A percentile compares a stretch with the other conserved stretches of the same genome.
phyloP scores from a whole-genome alignment of 2,797 vertebrate species.

The Vireo griseus region DNA sequence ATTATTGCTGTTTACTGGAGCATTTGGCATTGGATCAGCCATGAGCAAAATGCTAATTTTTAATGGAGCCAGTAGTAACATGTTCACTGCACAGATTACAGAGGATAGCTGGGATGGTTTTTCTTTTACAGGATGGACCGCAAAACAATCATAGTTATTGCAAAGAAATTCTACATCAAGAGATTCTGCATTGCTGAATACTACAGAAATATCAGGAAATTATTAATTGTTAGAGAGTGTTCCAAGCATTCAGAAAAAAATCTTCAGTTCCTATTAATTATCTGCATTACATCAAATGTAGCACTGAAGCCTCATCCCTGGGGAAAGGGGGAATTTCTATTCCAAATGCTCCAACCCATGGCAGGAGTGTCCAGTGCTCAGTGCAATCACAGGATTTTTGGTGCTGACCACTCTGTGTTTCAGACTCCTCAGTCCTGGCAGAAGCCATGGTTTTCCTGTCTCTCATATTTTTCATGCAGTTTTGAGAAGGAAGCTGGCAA shows the following conservation, averaged over 20 bases:
- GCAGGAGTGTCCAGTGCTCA: not conserved
- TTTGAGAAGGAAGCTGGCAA: not conserved
- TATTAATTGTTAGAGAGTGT: not conserved
- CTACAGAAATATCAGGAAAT: not conserved
- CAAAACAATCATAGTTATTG: not conserved
- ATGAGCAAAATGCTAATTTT: not conserved
- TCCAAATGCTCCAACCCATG: not conserved
- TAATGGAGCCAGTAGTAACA: not conserved
- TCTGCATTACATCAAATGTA: not conserved
- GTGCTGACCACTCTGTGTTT: not conserved
- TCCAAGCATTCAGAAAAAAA: not conserved
- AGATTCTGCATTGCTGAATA: not conserved
- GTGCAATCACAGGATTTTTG: not conserved
- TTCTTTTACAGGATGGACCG: not conserved
- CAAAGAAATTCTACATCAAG: not conserved
- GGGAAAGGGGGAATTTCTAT: not conserved
- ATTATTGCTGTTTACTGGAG: constrained; percentile 36
- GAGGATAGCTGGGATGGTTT: not conserved
- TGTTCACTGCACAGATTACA: not conserved
- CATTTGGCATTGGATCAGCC: constrained; percentile 23
- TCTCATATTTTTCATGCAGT: not conserved
- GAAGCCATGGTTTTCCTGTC: not conserved
- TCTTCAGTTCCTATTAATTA: not conserved
- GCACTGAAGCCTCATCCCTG: not conserved
- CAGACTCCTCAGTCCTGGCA: not conserved